Conservation (phyloP, 2,113 vertebrate species). For the Romanogobio albipinnatus region DNA sequence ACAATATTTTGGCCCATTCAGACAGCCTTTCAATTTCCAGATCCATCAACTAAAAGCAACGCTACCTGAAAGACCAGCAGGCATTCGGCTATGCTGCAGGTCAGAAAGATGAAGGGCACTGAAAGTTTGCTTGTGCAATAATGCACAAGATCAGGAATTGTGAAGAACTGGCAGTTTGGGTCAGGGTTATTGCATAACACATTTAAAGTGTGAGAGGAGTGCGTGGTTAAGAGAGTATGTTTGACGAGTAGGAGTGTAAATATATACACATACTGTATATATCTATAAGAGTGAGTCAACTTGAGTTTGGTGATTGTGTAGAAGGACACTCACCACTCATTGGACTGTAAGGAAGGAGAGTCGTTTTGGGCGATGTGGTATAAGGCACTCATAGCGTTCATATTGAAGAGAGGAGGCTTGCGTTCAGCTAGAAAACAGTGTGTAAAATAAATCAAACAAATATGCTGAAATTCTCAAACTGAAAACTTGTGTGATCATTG, state of each 20-base stretch:
- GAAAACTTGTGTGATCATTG: neutral
- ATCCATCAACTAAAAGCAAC: neutral
- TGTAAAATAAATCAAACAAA: too few relatives aligned
- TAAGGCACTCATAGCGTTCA: slow-evolving; percentile 99
- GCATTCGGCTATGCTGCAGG: neutral
- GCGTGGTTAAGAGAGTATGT: neutral
- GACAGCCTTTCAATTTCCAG: neutral
- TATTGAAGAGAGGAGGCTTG: slow-evolving; percentile 99
- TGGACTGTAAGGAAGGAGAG: slow-evolving; percentile 93
- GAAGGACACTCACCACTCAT: slow-evolving; percentile 89
- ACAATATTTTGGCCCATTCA: neutral
- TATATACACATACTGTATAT: neutral
- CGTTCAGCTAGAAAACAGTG: slow-evolving; percentile 85
- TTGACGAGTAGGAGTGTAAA: slow-evolving; percentile 13
- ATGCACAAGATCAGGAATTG: neutral
- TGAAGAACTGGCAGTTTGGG: neutral
- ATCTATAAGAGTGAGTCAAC: slow-evolving; percentile 30
- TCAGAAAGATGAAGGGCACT: neutral
- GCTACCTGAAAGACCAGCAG: neutral
- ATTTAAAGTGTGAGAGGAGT: slow-evolving; percentile 3
- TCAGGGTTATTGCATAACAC: slow-evolving; percentile 21
- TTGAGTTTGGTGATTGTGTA: neutral
- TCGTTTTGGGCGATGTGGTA: slow-evolving; percentile 99
- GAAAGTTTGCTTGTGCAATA: neutral
- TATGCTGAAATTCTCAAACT: neutral